Evolutionary conservation across 2,888 invertebrate genomes (phyloP), one percentile per base, ranked within the genome.

Genomic region (Tridacna gigas): DNA sequence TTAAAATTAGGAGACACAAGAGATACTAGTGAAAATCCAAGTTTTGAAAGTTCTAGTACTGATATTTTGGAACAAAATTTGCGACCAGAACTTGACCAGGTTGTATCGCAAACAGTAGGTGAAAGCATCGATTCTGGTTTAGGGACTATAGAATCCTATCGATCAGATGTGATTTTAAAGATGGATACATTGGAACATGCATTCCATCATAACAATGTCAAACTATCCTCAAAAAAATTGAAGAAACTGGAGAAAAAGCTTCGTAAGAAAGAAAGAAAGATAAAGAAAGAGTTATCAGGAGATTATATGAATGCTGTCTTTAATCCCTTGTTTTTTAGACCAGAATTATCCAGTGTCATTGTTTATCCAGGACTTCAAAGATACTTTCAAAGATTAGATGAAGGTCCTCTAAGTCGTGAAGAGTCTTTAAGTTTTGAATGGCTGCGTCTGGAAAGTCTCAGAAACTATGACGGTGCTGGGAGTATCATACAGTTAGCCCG

Each of bases 351-450:
- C 18, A 56, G 18, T 56, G 18, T 56, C n/a, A n/a, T 20, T n/a
- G n/a, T 56, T 9, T 9, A 20, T 56, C 56, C 63, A n/a, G 75
- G 75, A 1, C 65, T 75, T 26, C 45, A 65, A n/a, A 12, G 15
- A 0, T 76, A 66, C 26, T 76, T 76, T 63, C 26, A 76, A 22
- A 65, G 48, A 15, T 76, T 76, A 66, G 51, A 61, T 26, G 25
- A 66, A 18, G 76, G 76, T 26, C 65, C 65, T 9, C 45, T 51
- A 7, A 76, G 66, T 66, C 61, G 26, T 13, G 48, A 76, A 28
- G 76, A 76, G 22, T 25, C 51, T 47, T 25, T 76, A 47, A 61
- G n/a, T 15, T 76, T 66, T 76, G 76, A 76, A 48, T 66, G 65
- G 65, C 48, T 76, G 22, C 20, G 76, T 12, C 25, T 76, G 15